Evolutionary conservation across 2,113 vertebrate genomes (phyloP).

Genomic region (Neodontobutis hainanensis): DNA sequence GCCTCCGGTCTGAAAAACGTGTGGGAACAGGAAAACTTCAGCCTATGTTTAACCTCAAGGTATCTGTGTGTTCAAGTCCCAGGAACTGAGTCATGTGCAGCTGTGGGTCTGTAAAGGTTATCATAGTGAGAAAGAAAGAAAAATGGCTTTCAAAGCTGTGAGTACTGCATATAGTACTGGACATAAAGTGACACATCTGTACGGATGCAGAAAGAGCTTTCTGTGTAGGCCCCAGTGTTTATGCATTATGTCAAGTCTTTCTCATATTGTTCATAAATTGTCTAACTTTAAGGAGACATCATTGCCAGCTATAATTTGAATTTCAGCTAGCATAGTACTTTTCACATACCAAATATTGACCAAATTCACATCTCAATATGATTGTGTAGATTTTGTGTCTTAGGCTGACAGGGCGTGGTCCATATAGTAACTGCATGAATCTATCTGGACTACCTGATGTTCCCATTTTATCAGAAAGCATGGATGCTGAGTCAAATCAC

Average conservation of each 20-base stretch:
- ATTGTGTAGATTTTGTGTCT: too few relatives aligned
- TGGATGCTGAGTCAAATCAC: slow-evolving; percentile 68
- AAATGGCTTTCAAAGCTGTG: slow-evolving; percentile 20
- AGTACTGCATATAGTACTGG: too few relatives aligned
- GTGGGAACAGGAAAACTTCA: slow-evolving; percentile 74
- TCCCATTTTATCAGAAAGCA: slow-evolving; percentile 42
- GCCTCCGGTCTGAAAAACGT: slow-evolving; percentile 56
- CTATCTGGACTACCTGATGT: slow-evolving; percentile 32
- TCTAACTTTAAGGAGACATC: too few relatives aligned
- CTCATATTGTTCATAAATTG: too few relatives aligned
- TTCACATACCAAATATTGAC: too few relatives aligned
- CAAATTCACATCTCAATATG: too few relatives aligned
- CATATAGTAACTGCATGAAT: slow-evolving; percentile 19
- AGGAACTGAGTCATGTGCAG: slow-evolving; percentile 67
- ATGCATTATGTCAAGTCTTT: too few relatives aligned
- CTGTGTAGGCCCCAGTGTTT: too few relatives aligned
- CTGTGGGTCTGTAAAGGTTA: slow-evolving; percentile 45
- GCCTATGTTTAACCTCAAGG: slow-evolving; percentile 83
- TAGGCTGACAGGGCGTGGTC: not conserved
- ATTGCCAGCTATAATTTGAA: too few relatives aligned
- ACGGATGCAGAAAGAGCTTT: too few relatives aligned
- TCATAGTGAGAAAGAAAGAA: slow-evolving; percentile 42
- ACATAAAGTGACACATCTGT: too few relatives aligned
- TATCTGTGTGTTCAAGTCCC: slow-evolving; percentile 46
- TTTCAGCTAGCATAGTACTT: too few relatives aligned